Evolutionary conservation across 2,113 vertebrate genomes (phyloP).

Genomic region (Raja brachyura): DNA sequence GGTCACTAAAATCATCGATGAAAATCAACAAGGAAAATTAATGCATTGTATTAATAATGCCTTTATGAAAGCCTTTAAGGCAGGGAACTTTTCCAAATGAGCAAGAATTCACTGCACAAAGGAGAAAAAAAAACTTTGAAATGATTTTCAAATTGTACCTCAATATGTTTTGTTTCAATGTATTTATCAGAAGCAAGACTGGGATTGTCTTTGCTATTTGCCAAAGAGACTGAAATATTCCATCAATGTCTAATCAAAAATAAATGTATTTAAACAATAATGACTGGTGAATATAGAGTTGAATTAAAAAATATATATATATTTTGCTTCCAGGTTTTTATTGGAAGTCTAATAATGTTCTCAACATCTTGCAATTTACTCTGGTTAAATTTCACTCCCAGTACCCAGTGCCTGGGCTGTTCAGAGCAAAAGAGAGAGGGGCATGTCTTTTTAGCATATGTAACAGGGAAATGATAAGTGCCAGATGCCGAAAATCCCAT

Average conservation of each 20-base stretch:
- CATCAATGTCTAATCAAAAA: not conserved
- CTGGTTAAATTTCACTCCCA: not conserved
- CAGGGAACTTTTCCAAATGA: not conserved
- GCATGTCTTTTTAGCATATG: not conserved
- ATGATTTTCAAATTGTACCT: not conserved
- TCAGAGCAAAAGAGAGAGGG: not conserved
- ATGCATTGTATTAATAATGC: too few relatives aligned
- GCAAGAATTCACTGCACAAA: not conserved
- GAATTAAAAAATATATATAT: not conserved
- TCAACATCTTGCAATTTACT: not conserved
- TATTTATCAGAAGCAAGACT: not conserved
- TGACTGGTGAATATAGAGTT: not conserved
- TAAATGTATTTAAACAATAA: not conserved
- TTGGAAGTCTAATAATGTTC: not conserved
- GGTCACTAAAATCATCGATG: not conserved
- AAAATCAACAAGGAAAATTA: not conserved
- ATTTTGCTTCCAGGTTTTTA: not conserved
- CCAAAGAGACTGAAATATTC: not conserved
- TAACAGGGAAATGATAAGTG: not conserved
- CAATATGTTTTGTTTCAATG: not conserved
- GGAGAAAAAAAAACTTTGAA: not conserved
- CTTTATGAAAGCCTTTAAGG: not conserved
- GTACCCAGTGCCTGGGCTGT: not conserved
- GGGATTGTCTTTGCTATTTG: not conserved
- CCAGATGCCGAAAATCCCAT: not conserved